These are phyloP conservation scores for Pristionchus fissidentatus DNA, from an alignment of 2,888 invertebrate genomes.

Conservation along the genomic window DNA sequence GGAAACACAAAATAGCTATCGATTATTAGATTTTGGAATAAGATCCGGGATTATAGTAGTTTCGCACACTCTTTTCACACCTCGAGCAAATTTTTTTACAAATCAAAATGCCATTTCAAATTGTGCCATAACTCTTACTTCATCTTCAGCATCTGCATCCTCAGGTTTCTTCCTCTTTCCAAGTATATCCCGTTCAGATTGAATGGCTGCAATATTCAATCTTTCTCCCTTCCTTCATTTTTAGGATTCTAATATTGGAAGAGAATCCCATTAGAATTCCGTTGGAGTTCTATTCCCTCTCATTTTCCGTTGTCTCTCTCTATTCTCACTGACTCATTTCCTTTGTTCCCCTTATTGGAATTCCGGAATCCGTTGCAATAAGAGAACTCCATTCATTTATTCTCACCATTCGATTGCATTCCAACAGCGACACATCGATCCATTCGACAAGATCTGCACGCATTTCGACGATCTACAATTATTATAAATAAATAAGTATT, in stretches of 20 bases:
- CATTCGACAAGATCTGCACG: constrained; percentile 68
- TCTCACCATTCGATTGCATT: constrained; percentile 66
- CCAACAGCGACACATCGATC: constrained; percentile 67
- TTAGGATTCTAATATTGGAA: too few species aligned
- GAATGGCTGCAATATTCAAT: constrained; percentile 61
- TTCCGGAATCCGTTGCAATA: too few species aligned
- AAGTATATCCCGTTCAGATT: constrained; percentile 69
- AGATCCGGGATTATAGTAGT: too few species aligned
- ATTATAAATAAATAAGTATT: background rate
- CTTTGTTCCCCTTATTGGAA: too few species aligned
- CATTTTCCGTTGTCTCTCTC: too few species aligned
- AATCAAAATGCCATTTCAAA: background rate
- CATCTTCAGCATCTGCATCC: constrained; percentile 50
- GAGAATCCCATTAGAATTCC: background rate
- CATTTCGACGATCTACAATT: constrained; percentile 69
- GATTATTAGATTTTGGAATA: background rate
- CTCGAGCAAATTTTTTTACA: background rate
- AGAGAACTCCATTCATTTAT: too few species aligned
- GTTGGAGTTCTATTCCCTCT: too few species aligned
- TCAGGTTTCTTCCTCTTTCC: constrained; percentile 67
- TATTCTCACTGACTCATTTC: too few species aligned
- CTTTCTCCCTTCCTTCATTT: too few species aligned
- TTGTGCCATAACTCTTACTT: constrained; percentile 3
- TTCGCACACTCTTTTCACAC: constrained; percentile 24
- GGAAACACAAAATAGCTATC: background rate